Base-by-base conservation (phyloP, 2,113 vertebrate genomes). In the Puntigrus tetrazona region DNA sequence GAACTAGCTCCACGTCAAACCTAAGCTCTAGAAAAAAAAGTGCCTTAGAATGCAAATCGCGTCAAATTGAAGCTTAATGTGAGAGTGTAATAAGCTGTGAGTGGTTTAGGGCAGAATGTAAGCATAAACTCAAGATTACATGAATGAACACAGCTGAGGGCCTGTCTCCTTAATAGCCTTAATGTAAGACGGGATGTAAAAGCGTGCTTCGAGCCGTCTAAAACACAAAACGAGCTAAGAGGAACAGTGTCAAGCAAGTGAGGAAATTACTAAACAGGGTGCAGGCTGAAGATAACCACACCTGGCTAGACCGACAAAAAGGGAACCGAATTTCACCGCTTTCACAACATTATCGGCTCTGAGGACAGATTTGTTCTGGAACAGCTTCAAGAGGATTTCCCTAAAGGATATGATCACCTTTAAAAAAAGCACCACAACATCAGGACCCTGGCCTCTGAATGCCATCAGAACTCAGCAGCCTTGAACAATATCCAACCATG, bases 401-500 rank as follows among this genome's bases (percentile, higher is more conserved):
- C 90, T 57, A 75, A 81, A 88, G 89, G 81, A 84, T 67, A 41
- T 3, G 81, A 89, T 87, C 86, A 89, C 89, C 88, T 83, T 86
- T 87, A 14, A 73, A 78, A 81, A 84, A 84, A 57, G 88, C 88
- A 86, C 87, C 89, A 90, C 88, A 91, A 89, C 90, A 92, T 86
- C 80, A 81, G 88, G 90, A 80, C 89, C 85, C 79, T 90, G 92
- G 88, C 91, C 91, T 88, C 72, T 45, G 86, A 92, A 92, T 90
- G 90, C 84, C 91, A 91, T 88, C 91, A 86, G 80, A 47, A 83
- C 83, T 89, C 90, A 90, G 86, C 61, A 75, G 89, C 80, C 88
- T 91, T 89, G 90, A 92, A 93, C 90, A 89, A 82, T 84, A 86
- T 88, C 85, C 88, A 91, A 72, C 89, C 89, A 89, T 86, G 89